Base-by-base conservation (phyloP, 2,797 vertebrate genomes). In the Percopsis omiscomaycus region DNA sequence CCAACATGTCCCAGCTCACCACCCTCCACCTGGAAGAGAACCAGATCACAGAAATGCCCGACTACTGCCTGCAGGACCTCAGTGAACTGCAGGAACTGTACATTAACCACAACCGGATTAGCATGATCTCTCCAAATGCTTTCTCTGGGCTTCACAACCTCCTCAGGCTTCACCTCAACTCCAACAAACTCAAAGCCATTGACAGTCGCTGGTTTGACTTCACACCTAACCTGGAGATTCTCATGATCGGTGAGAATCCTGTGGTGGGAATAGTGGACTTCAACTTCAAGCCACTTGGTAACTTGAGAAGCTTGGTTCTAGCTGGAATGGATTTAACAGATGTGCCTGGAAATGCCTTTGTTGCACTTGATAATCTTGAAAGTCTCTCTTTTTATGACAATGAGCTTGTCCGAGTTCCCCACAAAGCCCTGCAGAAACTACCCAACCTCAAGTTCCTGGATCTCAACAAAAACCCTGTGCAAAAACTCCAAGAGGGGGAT, bases 241-340 rank as follows among this genome's bases (percentile, higher is more conserved):
- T 99, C 53, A 99, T 99, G 97, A 98, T 99, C 32, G 98, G 98
- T 6, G 98, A 99, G 88, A 99, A 99, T 77, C 98, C 97, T 1
- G 96, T 99, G 55, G 93, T 97, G 67, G 96, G 96, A 60, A 96
- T 99, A 64, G 74, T 96, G 55, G 96, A 99, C 83, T 94, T 98
- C 92, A 99, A 98, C 83, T 99, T 99, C 76, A 95, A 92, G 67
- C 95, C 96, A 4, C 93, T 99, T 0, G 89, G 88, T 49, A 98
- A 94, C 72, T 83, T 99, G 82, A 91, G 97, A 78, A 99, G 97
- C 82, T 82, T 99, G 47, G 98, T 99, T 69, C 80, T 99, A 79
- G 97, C 98, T 49, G 97, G 97, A 27, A 99, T 99, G 97, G 95
- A 95, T 51, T 94, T 99, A 63, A 97, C 94, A 1, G 95, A 98